These are phyloP conservation scores for Drosophila helvetica DNA, from an alignment of 2,888 invertebrate species.

Conservation along the genomic window DNA sequence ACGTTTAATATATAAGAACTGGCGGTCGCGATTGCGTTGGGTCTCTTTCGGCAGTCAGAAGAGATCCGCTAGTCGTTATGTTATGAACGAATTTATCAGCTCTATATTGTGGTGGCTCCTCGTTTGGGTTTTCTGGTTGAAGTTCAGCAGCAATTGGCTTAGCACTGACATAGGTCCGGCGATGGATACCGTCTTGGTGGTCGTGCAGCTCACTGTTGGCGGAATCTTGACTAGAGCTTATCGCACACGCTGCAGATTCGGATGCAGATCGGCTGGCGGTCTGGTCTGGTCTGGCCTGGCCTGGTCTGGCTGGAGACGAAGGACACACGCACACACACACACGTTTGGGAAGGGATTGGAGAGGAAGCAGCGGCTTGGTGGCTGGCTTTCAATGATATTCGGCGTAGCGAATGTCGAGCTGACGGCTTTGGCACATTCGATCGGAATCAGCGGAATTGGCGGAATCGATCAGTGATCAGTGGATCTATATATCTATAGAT, in stretches of 20 bases:
- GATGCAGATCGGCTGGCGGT: neutral
- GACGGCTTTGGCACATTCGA: slow-evolving; percentile 59
- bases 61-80: slow-evolving; percentile 79
- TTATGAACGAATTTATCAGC: slow-evolving; percentile 83
- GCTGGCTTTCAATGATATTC: slow-evolving; percentile 31
- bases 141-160: slow-evolving; percentile 81
- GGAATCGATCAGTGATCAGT: slow-evolving; percentile 7
- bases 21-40: slow-evolving; percentile 41
- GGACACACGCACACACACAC: neutral
- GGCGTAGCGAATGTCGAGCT: slow-evolving; percentile 56
- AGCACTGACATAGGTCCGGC: slow-evolving; percentile 83
- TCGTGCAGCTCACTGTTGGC: slow-evolving; percentile 72
- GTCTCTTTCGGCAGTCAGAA: slow-evolving; percentile 36
- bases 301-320: neutral
- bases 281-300: too few species aligned
- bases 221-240: slow-evolving; percentile 78
- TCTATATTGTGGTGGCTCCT: slow-evolving; percentile 80
- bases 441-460: slow-evolving; percentile 13
- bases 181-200: slow-evolving; percentile 81
- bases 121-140: slow-evolving; percentile 80
- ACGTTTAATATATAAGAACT: slow-evolving; percentile 53
- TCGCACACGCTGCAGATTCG: slow-evolving; percentile 9
- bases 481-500: slow-evolving; percentile 10
- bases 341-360: slow-evolving; percentile 10
- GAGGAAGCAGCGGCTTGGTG: neutral